Percentiles rank a stretch among this genome's conserved stretches.
Conservation (phyloP, 2,797 vertebrate genomes). For the Sebastes baramenuke region DNA sequence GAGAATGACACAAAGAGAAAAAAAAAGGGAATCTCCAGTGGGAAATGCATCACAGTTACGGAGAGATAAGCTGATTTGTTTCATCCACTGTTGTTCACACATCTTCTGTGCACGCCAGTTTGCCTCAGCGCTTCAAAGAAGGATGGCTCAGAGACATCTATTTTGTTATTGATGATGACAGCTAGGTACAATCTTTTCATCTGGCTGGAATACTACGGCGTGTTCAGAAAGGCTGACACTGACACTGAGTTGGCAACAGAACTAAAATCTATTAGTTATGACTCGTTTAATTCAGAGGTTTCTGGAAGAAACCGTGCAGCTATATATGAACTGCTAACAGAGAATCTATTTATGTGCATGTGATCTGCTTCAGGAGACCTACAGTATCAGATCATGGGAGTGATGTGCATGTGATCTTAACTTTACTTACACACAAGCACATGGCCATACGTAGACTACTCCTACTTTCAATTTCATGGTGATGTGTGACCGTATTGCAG, state of each 20-base stretch:
- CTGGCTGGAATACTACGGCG: not conserved
- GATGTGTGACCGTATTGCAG: not conserved
- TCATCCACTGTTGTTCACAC: conserved; percentile 41
- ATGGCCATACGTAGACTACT: not conserved
- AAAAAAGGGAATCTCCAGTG: conserved; percentile 14
- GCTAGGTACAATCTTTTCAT: conserved; percentile 29
- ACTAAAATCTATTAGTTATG: conserved; percentile 1
- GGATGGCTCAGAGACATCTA: conserved; percentile 15
- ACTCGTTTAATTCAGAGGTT: not conserved
- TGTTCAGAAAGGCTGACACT: not conserved
- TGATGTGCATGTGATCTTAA: not conserved
- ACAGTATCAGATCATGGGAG: conserved; percentile 1
- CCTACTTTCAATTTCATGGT: not conserved
- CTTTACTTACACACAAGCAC: not conserved
- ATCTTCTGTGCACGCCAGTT: conserved; percentile 25
- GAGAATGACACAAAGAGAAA: conserved; percentile 16
- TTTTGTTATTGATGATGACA: conserved; percentile 42
- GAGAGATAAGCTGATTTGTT: conserved; percentile 44
- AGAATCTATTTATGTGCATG: not conserved
- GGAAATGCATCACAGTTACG: conserved; percentile 39
- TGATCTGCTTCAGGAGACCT: not conserved
- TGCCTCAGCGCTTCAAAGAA: conserved; percentile 38
- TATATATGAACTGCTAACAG: not conserved
- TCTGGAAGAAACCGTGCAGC: not conserved
- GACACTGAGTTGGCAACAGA: not conserved